Conservation (phyloP, 2,888 invertebrate genomes). For the Tipula vernalis region DNA sequence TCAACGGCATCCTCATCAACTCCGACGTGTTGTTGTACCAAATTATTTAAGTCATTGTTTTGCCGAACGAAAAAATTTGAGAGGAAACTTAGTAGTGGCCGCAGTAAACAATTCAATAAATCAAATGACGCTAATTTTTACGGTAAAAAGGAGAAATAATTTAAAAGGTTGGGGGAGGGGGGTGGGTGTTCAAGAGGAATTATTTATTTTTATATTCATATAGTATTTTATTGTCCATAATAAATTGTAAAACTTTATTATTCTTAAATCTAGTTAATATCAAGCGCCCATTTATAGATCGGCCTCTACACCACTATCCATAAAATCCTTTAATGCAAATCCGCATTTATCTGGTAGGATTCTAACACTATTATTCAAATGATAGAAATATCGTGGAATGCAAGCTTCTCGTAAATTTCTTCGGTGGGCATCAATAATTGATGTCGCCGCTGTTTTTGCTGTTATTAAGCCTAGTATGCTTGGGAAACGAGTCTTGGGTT, state of each 20-base stretch:
- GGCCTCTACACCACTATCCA: slow-evolving; percentile 53
- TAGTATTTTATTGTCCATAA: not conserved
- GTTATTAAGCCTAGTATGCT: slow-evolving; percentile 50
- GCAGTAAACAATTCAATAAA: not conserved
- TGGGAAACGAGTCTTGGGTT: slow-evolving; percentile 60
- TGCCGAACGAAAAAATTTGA: not conserved
- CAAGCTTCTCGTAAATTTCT: slow-evolving; percentile 46
- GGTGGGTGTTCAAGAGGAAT: not conserved
- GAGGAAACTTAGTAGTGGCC: not conserved
- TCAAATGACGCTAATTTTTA: not conserved
- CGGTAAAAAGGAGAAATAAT: not conserved
- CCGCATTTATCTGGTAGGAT: slow-evolving; percentile 43
- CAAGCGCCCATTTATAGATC: slow-evolving; percentile 25
- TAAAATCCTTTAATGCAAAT: slow-evolving; percentile 45
- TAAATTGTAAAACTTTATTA: not conserved
- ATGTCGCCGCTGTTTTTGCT: slow-evolving; percentile 49
- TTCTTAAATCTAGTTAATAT: not conserved
- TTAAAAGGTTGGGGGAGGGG: not conserved
- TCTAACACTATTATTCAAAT: slow-evolving; percentile 41
- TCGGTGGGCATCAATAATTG: slow-evolving; percentile 56
- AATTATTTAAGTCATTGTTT: not conserved
- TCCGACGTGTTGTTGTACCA: not conserved
- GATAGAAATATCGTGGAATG: slow-evolving; percentile 48
- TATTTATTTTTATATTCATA: not conserved
- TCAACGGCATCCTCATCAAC: not conserved